Evolutionary conservation across 2,797 vertebrate species (phyloP).

Genomic region (Manis pentadactyla): DNA sequence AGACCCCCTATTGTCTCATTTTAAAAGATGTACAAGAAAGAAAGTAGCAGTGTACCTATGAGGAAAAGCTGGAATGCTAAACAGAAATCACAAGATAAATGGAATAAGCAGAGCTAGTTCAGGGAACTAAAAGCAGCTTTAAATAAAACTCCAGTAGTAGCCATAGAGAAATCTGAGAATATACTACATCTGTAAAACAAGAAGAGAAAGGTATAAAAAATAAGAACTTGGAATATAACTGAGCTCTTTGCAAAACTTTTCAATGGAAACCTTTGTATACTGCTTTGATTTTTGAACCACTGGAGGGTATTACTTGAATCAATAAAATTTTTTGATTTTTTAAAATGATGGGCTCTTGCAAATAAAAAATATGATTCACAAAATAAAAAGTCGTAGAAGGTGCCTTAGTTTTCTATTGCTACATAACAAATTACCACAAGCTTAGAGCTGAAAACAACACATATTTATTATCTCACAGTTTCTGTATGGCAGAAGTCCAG

Average conservation of each 20-base stretch:
- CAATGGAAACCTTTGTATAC: conserved; percentile 28
- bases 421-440: conserved; percentile 20
- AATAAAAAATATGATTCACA: conserved; percentile 10
- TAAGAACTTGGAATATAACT: conserved; percentile 7
- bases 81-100: conserved; percentile 51
- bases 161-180: conserved; percentile 45
- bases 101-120: not conserved
- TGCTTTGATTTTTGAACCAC: conserved; percentile 38
- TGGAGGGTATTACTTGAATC: conserved; percentile 21
- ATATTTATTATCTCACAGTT: not conserved
- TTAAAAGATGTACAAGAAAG: conserved; percentile 54
- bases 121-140: conserved; percentile 29
- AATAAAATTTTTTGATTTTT: conserved; percentile 9
- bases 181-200: conserved; percentile 61
- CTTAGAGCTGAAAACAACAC: not conserved
- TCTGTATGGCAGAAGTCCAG: not conserved
- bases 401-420: conserved; percentile 16
- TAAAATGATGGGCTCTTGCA: conserved; percentile 15
- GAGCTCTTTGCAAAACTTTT: conserved; percentile 21
- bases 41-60: not conserved
- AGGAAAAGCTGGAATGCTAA: conserved; percentile 34
- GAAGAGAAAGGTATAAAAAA: conserved; percentile 58
- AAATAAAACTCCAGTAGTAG: conserved; percentile 49
- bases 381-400: not conserved
- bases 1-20: not conserved